Percentiles rank a stretch among this genome's conserved stretches.
Evolutionary conservation across 2,888 invertebrate species (phyloP).

Genomic region (Ophion slaviceki): DNA sequence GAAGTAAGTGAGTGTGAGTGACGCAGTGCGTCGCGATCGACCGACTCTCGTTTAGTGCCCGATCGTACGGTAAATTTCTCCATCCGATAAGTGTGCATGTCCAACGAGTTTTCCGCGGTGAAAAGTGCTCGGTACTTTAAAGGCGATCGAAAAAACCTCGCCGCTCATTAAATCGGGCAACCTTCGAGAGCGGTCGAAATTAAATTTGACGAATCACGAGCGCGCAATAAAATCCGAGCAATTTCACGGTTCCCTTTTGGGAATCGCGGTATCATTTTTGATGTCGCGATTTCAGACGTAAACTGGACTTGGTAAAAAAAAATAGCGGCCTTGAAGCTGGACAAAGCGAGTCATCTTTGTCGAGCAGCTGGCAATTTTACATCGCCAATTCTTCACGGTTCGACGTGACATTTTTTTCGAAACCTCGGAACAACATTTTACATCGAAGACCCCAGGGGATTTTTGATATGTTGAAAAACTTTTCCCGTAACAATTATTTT

Average conservation of each 20-base stretch:
- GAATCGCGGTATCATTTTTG: too few species aligned
- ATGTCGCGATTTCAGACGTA: too few species aligned
- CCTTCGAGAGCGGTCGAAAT: not conserved
- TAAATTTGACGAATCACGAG: not conserved
- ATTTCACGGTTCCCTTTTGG: too few species aligned
- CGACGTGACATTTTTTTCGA: too few species aligned
- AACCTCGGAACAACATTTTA: too few species aligned
- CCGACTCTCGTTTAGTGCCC: not conserved
- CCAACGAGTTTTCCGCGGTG: constrained; percentile 40
- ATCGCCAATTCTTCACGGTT: too few species aligned
- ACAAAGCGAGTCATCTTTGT: too few species aligned
- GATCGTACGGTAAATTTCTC: constrained; percentile 52
- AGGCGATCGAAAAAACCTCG: constrained; percentile 41
- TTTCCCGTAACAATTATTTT: too few species aligned
- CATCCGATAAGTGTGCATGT: constrained; percentile 10
- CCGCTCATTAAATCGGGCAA: constrained; percentile 22
- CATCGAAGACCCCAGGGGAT: too few species aligned
- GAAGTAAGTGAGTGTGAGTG: constrained; percentile 12
- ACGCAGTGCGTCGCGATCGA: constrained; percentile 23
- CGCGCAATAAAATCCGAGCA: too few species aligned
- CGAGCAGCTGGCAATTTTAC: too few species aligned
- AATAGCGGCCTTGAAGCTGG: constrained; percentile 31
- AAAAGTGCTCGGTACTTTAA: constrained; percentile 35
- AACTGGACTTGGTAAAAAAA: not conserved
- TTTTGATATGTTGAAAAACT: too few species aligned